Conservation (phyloP, 2,113 vertebrate genomes). For the Coryphaenoides rupestris region DNA sequence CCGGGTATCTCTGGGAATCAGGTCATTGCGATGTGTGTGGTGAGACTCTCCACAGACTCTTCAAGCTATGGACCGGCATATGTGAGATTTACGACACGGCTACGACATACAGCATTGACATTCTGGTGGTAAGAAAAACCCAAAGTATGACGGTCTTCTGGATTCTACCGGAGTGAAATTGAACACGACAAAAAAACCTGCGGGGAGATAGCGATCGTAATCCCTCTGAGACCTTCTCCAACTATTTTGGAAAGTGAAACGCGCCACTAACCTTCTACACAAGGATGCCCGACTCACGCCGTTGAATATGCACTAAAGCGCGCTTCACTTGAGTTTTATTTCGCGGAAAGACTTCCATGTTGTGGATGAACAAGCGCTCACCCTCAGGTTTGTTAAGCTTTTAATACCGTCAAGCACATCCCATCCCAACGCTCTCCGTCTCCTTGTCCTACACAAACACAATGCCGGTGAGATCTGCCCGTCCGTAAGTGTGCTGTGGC, state of each 20-base stretch:
- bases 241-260: slow-evolving; percentile 60
- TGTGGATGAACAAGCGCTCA: slow-evolving; percentile 17
- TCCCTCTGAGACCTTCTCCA: slow-evolving; percentile 57
- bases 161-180: slow-evolving; percentile 60
- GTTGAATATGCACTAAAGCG: slow-evolving; percentile 27
- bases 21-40: slow-evolving; percentile 49
- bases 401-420: too few relatives aligned
- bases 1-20: slow-evolving; percentile 63
- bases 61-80: slow-evolving; percentile 60
- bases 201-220: slow-evolving; percentile 62
- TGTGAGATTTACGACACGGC: slow-evolving; percentile 64
- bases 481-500: not conserved
- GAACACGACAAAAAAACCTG: slow-evolving; percentile 66
- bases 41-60: slow-evolving; percentile 57
- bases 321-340: slow-evolving; percentile 42
- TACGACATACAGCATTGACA: slow-evolving; percentile 30
- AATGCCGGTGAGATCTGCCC: too few relatives aligned
- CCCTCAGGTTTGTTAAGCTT: not conserved
- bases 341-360: slow-evolving; percentile 40
- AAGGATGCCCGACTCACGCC: slow-evolving; percentile 51
- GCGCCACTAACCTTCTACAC: slow-evolving; percentile 50
- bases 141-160: slow-evolving; percentile 40
- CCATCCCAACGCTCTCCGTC: too few relatives aligned
- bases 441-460: not conserved
- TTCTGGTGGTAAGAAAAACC: too few relatives aligned